Base-by-base conservation (phyloP, 2,888 invertebrate species). In the Protophormia terraenovae region DNA sequence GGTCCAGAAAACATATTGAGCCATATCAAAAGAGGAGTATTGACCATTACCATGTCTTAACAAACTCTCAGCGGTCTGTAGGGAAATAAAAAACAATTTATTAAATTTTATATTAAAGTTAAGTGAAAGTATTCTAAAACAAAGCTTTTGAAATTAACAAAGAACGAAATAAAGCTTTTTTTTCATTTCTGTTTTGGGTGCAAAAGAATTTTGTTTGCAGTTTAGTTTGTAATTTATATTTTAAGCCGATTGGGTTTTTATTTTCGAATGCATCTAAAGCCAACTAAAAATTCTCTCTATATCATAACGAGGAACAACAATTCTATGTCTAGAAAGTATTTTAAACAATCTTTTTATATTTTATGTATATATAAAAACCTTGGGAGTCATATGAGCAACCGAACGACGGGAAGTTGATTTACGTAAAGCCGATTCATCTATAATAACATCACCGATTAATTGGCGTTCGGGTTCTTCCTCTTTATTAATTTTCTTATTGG, bases 1-100 rank as follows among this genome's bases (percentile, higher is more conserved):
- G 0, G 96, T 96, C 95, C 96, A 96, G 91, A 96, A 96, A 2
- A 97, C 95, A 88, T 97, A 97, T 89, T 96, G 96, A 0, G 97
- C 96, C 95, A 97, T 96, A 89, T 97, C 96, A 72, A 95, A 93
- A 0, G 97, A 96, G 0, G 96, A 95, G 89, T 96, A 96, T 89
- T 96, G 95, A 2, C 95, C 94, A 69, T 94, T 95, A 7, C 94
- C 91, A 88, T 94, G 94, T 0, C 94, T 90, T 45, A 93, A 85
- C 47, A 93, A 84, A 60, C 89, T 90, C 75, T 91, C 91, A 5
- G 91, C 91, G 12, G 94, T 93, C 95, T 95, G 91, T 29, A 89
- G 89, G 14, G 8, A 45, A 22, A 66, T 12, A 82, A 50, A 71
- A 47, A 35, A 32, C 29, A 8, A 19, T 6, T 50, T 8, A 2